phyloP scores from a whole-genome alignment of 2,888 invertebrate species.

The Lasius platythorax region DNA sequence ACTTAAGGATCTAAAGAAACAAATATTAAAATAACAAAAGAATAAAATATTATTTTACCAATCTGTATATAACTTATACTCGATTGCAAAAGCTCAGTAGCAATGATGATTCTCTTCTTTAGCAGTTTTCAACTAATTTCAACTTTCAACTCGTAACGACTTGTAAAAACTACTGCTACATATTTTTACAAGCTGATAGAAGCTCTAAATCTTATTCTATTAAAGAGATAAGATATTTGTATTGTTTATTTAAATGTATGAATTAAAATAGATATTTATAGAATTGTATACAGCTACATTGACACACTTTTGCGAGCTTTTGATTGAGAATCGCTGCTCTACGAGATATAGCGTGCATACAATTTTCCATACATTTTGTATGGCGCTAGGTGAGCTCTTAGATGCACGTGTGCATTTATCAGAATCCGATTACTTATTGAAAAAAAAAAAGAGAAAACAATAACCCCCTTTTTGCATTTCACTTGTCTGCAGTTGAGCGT shows the following conservation, averaged over 20 bases:
- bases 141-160: neutral
- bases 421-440: neutral
- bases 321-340: neutral
- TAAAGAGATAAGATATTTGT: neutral
- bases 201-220: neutral
- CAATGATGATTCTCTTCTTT: neutral
- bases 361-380: slow-evolving; percentile 9
- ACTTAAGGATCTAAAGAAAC: neutral
- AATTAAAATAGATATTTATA: slow-evolving; percentile 1
- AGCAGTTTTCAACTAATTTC: neutral
- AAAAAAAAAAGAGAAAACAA: slow-evolving; percentile 4
- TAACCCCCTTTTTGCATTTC: slow-evolving; percentile 4
- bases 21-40: neutral
- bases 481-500: neutral
- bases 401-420: slow-evolving; percentile 24
- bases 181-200: neutral
- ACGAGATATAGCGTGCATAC: neutral
- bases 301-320: neutral
- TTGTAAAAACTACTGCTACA: neutral
- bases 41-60: neutral
- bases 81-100: neutral
- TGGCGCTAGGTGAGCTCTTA: slow-evolving; percentile 20
- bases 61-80: neutral
- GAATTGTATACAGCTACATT: neutral
- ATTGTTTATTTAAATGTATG: neutral